Evolutionary conservation across 2,888 invertebrate genomes (phyloP).

Genomic region (Caenorhabditis afra): DNA sequence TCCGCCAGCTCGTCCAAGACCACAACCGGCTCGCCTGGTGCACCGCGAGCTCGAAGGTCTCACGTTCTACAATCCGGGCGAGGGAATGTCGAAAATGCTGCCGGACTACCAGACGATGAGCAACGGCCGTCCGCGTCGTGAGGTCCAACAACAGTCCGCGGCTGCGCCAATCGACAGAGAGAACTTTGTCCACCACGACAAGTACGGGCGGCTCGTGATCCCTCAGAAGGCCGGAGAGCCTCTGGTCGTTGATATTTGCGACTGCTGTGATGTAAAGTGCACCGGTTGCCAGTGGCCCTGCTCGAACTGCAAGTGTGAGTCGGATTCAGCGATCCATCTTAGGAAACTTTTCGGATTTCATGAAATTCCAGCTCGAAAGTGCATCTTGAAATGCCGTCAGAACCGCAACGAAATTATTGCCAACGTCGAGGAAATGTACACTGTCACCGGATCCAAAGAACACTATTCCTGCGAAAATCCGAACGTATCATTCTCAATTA

Average conservation of each 20-base stretch:
- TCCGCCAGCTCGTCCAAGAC: no score
- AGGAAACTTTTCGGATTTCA: not conserved
- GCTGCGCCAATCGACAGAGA: no score
- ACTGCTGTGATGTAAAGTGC: conserved; percentile 31
- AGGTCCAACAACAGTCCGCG: no score
- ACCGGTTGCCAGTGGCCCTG: conserved; percentile 54
- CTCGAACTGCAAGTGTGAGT: conserved; percentile 38
- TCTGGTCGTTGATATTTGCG: conserved; percentile 42
- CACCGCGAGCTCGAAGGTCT: conserved; percentile 27
- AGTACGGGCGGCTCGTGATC: conserved; percentile 15
- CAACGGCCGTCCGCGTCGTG: conserved; percentile 1
- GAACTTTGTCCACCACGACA: conserved; percentile 18
- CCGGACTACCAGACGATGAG: conserved; percentile 27
- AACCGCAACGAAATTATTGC: conserved; percentile 35
- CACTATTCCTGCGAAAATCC: conserved; percentile 10
- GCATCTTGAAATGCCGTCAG: conserved; percentile 33
- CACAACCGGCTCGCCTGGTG: no score
- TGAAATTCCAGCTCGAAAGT: conserved; percentile 44
- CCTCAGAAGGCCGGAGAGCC: no score
- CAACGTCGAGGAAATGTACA: conserved; percentile 38
- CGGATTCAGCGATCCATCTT: not conserved
- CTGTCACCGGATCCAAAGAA: conserved; percentile 4
- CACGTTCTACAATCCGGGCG: conserved; percentile 38
- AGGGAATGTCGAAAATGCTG: conserved; percentile 22
- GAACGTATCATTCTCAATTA: not conserved